Conservation (phyloP, 2,797 vertebrate genomes). For the Hippocampus kuda region DNA sequence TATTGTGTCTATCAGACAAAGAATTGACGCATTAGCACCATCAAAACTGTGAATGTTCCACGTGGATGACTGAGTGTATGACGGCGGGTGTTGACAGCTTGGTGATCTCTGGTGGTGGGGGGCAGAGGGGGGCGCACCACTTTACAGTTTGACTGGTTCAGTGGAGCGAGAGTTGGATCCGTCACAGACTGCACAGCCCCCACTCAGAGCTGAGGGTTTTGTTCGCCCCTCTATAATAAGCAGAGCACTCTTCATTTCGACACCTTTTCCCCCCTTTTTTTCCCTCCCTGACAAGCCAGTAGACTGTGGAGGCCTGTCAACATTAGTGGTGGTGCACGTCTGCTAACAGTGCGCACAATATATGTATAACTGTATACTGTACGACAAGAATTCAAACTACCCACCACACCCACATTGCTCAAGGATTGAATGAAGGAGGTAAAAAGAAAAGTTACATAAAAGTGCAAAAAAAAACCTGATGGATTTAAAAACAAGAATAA, state of each 20-base stretch:
- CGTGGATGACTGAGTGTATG: neutral
- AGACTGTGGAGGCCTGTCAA: constrained; percentile 47
- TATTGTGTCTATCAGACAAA: neutral
- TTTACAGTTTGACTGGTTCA: neutral
- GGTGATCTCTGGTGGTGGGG: neutral
- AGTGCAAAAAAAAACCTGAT: neutral
- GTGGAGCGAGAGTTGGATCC: constrained; percentile 4
- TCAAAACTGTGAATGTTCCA: constrained; percentile 62
- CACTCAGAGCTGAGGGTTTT: constrained; percentile 45
- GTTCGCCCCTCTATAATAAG: constrained; percentile 43
- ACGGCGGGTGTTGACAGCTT: constrained; percentile 1
- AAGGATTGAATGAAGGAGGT: too few species aligned
- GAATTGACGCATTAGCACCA: neutral
- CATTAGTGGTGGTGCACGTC: neutral
- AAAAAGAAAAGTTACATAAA: neutral
- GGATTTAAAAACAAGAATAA: neutral
- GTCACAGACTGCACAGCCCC: constrained; percentile 36
- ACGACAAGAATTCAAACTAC: neutral
- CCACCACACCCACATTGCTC: too few species aligned
- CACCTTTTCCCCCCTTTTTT: constrained; percentile 25
- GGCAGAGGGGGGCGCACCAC: neutral
- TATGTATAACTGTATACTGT: neutral
- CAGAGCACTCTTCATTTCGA: constrained; percentile 39
- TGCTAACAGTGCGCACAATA: neutral
- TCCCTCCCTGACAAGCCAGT: constrained; percentile 39